These are phyloP conservation scores for Leptopilina drosophilae DNA, from an alignment of 2,888 invertebrate species.

Conservation along the genomic window DNA sequence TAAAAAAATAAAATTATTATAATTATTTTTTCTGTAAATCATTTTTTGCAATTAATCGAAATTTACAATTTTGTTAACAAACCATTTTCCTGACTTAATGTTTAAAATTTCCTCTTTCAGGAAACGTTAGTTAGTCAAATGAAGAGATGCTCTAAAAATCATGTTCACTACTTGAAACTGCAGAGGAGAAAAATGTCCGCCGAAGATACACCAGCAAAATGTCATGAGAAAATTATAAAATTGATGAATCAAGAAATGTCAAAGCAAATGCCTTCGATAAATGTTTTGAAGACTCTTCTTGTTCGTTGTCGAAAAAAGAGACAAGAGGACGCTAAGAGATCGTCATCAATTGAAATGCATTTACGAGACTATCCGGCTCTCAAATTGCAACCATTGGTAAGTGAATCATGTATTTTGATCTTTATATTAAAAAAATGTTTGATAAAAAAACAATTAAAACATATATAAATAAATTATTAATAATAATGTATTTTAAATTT, in stretches of 20 bases:
- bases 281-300: not conserved
- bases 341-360: not conserved
- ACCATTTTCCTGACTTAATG: too few relatives aligned
- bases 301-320: constrained; percentile 6
- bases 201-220: not conserved
- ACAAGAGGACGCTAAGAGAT: constrained; percentile 7
- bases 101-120: not conserved
- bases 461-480: too few relatives aligned
- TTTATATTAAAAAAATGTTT: not conserved
- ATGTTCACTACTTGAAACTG: not conserved
- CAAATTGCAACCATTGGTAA: not conserved
- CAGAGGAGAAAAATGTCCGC: not conserved
- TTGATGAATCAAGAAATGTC: constrained; percentile 6
- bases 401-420: not conserved
- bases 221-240: not conserved
- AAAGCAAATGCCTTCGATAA: not conserved
- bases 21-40: too few relatives aligned
- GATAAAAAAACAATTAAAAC: too few relatives aligned
- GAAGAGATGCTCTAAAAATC: constrained; percentile 25
- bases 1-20: too few relatives aligned
- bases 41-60: too few relatives aligned
- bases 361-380: constrained; percentile 4
- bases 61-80: too few relatives aligned
- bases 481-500: too few relatives aligned
- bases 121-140: constrained; percentile 12